Base-by-base conservation (phyloP, 2,113 vertebrate genomes). In the Ornithorhynchus anatinus region DNA sequence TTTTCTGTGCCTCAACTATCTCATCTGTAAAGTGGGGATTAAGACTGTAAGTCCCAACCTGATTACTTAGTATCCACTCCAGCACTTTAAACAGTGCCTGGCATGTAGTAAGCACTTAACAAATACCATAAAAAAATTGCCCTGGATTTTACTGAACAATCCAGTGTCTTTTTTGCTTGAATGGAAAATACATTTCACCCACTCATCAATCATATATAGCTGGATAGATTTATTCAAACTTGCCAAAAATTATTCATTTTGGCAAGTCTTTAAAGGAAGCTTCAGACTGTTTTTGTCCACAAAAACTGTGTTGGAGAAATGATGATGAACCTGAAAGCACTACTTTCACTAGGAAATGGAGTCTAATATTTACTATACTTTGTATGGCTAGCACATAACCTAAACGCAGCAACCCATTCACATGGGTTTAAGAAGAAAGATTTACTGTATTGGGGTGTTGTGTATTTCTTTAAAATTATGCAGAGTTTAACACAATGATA, bases 241-340 rank as follows among this genome's bases (percentile, higher is more conserved):
- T 12, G 25, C 20, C 10, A 33, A 25, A 22, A 51, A 2, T 68
- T 35, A 72, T 56, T 45, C 6, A 8, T 12, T 45, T 10, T n/a
- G 44, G 35, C 27, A 82, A 45, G 7, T 47, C 11, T 39, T 47
- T 43, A 85, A 44, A 72, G 68, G 59, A 75, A 84, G 54, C 5
- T 68, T 29, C n/a, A 10, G 32, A 51, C 4, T 48, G 33, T 44
- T 62, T 69, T n/a, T 38, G 29, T 17, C 45, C 6, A 16, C 35
- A 5, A 60, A 69, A 59, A 53, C 36, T 56, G 51, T 59, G 44
- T 59, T 38, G 1, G 7, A n/a, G 62, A 79, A 66, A 54, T 19
- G 14, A 58, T 23, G 59, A 50, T 17, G 47, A 17, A 5, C 36
- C 8, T 50, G 19, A 50, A n/a, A 16, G 40, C 3, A 36, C 13